Evolutionary conservation across 2,797 vertebrate species (phyloP), one percentile per base, ranked within the genome.

Genomic region (Numenius phaeopus): DNA sequence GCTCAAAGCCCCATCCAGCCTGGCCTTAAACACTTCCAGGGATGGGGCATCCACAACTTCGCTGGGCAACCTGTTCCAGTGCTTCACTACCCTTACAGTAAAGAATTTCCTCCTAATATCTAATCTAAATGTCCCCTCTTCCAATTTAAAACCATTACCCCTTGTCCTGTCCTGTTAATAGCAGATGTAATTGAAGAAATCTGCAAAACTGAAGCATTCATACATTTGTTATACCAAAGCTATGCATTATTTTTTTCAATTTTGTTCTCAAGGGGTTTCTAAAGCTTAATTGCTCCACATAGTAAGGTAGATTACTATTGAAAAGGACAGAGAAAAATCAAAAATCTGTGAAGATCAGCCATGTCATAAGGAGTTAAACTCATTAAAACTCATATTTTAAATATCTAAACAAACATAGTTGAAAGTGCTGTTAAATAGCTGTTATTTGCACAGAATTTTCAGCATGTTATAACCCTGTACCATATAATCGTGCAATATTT

Each of bases 401-500:
- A 89, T 87, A 90, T 47, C 42, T 78, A 84, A 95, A 17, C n/a
- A 69, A 96, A 96, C 62, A 94, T 96, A 82, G 75, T 90, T 95
- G 95, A 96, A 97, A 93, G 84, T 62, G 79, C 81, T 94, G 61
- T 97, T 97, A 97, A 97, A 97, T 58, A 90, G 58, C 58, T 87
- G 67, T 76, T 95, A 94, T 76, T 79, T 91, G 96, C 96, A 96
- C 77, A 96, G 82, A 97, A 93, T 81, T 95, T 97, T 92, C 81
- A 96, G 94, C 57, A 93, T 3, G 4, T 78, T 94, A 83, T 96
- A 96, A 92, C 94, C 94, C 93, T 92, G 85, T 59, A 97, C 90
- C 67, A 42, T 95, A 58, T 95, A 98, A 98, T 97, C 71, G 49
- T 6, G 50, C 72, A 57, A 89, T 97, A 98, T 98, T 98, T 98